Percentiles rank a stretch among this genome's conserved stretches.
phyloP scores from a whole-genome alignment of 2,888 invertebrate species.

The Cylloceria caligata region DNA sequence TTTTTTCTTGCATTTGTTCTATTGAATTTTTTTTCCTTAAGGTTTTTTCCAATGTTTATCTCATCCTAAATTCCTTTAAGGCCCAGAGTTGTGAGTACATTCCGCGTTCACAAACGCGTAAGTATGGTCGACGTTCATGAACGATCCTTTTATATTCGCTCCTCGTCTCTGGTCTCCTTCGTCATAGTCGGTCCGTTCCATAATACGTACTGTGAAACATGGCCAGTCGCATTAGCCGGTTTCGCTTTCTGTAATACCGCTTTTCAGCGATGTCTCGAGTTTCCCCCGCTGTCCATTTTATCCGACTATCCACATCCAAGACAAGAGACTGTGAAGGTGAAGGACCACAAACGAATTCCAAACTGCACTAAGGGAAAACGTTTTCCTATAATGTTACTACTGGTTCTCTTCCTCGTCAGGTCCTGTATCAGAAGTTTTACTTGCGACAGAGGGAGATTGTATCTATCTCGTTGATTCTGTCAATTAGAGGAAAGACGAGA shows the following conservation, averaged over 20 bases:
- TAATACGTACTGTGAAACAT: constrained; percentile 48
- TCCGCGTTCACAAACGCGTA: constrained; percentile 3
- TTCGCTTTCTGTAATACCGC: constrained; percentile 51
- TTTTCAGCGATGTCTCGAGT: constrained; percentile 51
- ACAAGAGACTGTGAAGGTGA: not conserved
- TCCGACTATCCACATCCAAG: constrained; percentile 2
- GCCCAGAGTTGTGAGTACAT: constrained; percentile 16
- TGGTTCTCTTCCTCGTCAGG: constrained; percentile 16
- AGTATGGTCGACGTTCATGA: constrained; percentile 9
- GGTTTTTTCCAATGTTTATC: no score
- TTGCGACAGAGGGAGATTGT: constrained; percentile 29
- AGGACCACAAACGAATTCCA: constrained; percentile 31
- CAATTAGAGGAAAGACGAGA: constrained; percentile 43
- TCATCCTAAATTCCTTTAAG: no score
- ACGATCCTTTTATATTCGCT: constrained; percentile 25
- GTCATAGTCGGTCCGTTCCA: constrained; percentile 25
- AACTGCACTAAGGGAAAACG: constrained; percentile 35
- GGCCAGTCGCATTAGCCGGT: constrained; percentile 68
- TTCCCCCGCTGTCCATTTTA: constrained; percentile 33
- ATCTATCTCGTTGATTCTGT: constrained; percentile 38
- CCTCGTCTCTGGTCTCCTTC: constrained; percentile 32
- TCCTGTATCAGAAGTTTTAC: constrained; percentile 21
- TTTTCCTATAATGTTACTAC: constrained; percentile 43
- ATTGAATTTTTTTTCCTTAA: no score
- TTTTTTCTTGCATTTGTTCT: no score